Percentiles rank a stretch among this genome's conserved stretches.
phyloP scores from a whole-genome alignment of 2,113 vertebrate genomes.

The Centropristis striata region DNA sequence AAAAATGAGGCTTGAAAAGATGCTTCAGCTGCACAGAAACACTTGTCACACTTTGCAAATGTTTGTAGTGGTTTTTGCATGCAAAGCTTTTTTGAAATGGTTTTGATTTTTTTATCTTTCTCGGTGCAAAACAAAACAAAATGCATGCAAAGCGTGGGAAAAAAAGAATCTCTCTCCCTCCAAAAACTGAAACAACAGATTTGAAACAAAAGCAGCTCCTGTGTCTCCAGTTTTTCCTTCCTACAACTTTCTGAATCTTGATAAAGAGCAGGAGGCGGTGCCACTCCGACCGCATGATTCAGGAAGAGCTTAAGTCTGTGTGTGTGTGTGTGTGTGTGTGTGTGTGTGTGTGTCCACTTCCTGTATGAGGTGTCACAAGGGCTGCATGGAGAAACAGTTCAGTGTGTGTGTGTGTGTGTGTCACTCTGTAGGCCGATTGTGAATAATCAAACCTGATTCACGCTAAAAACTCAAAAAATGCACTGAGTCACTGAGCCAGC shows the following conservation, averaged over 20 bases:
- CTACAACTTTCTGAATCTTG: slow-evolving; percentile 55
- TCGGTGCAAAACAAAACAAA: neutral
- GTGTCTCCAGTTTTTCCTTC: slow-evolving; percentile 36
- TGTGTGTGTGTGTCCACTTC: slow-evolving; percentile 63
- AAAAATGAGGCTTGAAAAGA: neutral
- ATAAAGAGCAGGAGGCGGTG: slow-evolving; percentile 59
- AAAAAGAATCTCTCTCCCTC: neutral
- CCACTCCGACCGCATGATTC: slow-evolving; percentile 35
- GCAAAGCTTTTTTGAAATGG: neutral
- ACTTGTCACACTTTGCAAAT: neutral
- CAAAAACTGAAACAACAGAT: neutral
- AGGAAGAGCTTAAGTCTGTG: slow-evolving; percentile 64
- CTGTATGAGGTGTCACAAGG: slow-evolving; percentile 62
- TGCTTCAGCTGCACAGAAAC: neutral
- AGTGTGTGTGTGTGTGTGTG: neutral
- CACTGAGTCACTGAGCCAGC: slow-evolving; percentile 35
- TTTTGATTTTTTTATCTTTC: neutral
- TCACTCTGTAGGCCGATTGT: slow-evolving; percentile 23
- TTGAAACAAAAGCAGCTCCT: slow-evolving; percentile 21
- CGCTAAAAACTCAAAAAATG: neutral
- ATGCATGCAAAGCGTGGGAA: neutral
- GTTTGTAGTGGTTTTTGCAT: neutral
- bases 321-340: slow-evolving; percentile 42
- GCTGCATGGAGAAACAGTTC: slow-evolving; percentile 24
- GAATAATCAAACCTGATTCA: slow-evolving; percentile 41